A percentile compares a stretch with the other conserved stretches of the same genome.
phyloP scores from a whole-genome alignment of 2,113 vertebrate genomes.

The Odocoileus virginianus region DNA sequence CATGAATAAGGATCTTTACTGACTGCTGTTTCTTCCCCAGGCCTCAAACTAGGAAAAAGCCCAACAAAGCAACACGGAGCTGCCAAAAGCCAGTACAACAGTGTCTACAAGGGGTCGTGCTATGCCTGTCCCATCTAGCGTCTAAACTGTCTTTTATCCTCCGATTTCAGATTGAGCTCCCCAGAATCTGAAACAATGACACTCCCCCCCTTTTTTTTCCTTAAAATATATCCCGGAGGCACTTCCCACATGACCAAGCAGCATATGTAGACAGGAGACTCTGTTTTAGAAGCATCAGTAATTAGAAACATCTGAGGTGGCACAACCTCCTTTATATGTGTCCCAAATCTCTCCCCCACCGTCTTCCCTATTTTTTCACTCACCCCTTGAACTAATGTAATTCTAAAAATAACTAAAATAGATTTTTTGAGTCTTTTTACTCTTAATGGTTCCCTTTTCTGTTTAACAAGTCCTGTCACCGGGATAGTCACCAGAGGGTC shows the following conservation, averaged over 20 bases:
- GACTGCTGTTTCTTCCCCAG: neutral
- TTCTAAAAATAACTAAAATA: slow-evolving; percentile 48
- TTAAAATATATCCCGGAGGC: neutral
- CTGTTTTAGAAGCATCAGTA: slow-evolving; percentile 35
- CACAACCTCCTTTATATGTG: neutral
- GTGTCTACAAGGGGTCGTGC: neutral
- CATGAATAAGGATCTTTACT: neutral
- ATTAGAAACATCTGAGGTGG: slow-evolving; percentile 24
- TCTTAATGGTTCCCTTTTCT: neutral
- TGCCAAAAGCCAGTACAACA: neutral
- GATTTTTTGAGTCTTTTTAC: neutral
- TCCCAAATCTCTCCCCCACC: neutral
- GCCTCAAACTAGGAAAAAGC: neutral
- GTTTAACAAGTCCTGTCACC: neutral
- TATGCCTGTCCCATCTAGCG: neutral
- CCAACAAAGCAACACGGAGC: neutral
- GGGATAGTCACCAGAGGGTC: neutral
- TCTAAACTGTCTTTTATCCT: neutral
- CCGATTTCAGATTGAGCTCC: neutral
- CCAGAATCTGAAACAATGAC: neutral
- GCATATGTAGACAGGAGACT: neutral
- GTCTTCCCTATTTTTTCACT: neutral
- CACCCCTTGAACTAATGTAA: neutral
- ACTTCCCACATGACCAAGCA: neutral
- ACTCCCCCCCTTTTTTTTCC: neutral